Evolutionary conservation across 2,797 vertebrate species (phyloP), one percentile per base, ranked within the genome.

Genomic region (Australoheros facetus): DNA sequence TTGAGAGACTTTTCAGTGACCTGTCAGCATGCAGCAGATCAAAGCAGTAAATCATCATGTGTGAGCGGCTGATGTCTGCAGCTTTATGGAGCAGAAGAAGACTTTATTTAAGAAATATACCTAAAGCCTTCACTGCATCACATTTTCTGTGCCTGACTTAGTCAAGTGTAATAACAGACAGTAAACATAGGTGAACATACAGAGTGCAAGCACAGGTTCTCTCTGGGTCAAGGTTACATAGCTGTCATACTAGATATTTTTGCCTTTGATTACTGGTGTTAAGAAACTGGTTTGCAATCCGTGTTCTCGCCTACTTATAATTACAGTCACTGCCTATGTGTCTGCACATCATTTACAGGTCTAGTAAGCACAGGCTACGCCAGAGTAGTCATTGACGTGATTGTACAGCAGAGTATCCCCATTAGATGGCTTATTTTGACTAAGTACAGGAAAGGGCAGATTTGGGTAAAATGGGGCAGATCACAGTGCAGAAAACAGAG

Each of bases 371-470:
- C 57, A 72, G 34, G 70, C 56, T 71, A 62, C 57, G 5, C 82
- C 84, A 51, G 83, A 86, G 28, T 11, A 11, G 62, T 75, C 56
- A 39, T 56, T 42, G 56, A 77, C 10, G 60, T 88, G 89, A 85
- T 71, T 86, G 59, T 56, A 48, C 79, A 73, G 55, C 5, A 9
- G 56, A 39, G 80, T 58, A 71, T 82, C 90, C 77, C 73, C 76
- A 56, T 83, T 75, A 83, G 84, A 81, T 7, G 57, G 60, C 72
- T 87, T 73, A 85, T 91, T 93, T 84, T 78, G 79, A 55, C 56
- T 87, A 95, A 95, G 86, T 88, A 85, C 93, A 93, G 94, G 93
- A 95, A 95, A 91, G 78, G 73, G 83, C 81, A 57, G 56, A 86
- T 95, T 93, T 85, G 53, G 77, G 55, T 56, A 75, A 85, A 85